Percentiles rank a stretch among this genome's conserved stretches.
phyloP scores from a whole-genome alignment of 2,113 vertebrate genomes.

The Burhinus bistriatus region DNA sequence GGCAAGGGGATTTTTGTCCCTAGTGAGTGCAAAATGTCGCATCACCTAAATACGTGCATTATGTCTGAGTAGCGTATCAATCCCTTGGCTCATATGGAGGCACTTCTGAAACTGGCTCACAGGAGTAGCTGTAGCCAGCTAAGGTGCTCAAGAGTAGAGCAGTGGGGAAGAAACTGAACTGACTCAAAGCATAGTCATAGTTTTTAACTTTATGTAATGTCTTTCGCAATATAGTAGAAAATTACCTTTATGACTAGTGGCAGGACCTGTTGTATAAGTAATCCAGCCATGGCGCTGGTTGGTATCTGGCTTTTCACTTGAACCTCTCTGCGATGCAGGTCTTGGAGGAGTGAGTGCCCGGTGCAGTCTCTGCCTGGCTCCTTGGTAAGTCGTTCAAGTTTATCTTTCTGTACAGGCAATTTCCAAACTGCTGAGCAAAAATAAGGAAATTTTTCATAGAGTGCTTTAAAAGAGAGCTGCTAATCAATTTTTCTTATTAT shows the following conservation, averaged over 20 bases:
- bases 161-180: constrained; percentile 35
- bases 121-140: constrained; percentile 25
- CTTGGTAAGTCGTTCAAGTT: constrained; percentile 53
- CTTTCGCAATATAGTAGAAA: constrained; percentile 57
- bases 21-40: constrained; percentile 2
- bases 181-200: constrained; percentile 42
- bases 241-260: constrained; percentile 53
- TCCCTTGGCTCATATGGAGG: constrained; percentile 6
- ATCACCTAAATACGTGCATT: constrained; percentile 34
- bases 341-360: constrained; percentile 27
- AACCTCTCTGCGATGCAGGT: constrained; percentile 31
- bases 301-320: constrained; percentile 46
- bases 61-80: constrained; percentile 34
- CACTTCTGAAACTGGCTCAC: constrained; percentile 35
- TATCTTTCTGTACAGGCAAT: constrained; percentile 14
- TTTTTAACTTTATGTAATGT: constrained; percentile 45
- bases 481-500: constrained; percentile 94
- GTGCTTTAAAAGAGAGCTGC: constrained; percentile 85
- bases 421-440: constrained; percentile 54
- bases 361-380: constrained; percentile 6
- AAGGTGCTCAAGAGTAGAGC: constrained; percentile 21
- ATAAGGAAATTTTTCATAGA: constrained; percentile 60
- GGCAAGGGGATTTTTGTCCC: not conserved
- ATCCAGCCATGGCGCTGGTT: not conserved
- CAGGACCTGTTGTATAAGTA: constrained; percentile 57